Percentiles rank a stretch among this genome's conserved stretches.
phyloP scores from a whole-genome alignment of 2,113 vertebrate species.

The Acrocephalus kingi region DNA sequence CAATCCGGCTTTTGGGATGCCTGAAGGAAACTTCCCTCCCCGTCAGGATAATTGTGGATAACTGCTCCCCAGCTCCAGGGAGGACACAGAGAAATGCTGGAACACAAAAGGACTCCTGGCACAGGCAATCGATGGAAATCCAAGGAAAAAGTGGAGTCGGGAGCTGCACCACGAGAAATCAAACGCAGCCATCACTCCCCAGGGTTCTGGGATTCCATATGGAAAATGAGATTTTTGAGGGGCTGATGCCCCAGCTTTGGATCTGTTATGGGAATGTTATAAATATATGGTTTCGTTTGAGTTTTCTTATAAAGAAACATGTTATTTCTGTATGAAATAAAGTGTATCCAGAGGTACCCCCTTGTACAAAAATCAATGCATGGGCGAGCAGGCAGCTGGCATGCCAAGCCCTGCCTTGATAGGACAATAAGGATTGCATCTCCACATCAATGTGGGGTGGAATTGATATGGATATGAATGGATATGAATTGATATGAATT shows the following conservation, averaged over 20 bases:
- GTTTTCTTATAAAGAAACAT: too few relatives aligned
- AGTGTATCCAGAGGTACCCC: too few relatives aligned
- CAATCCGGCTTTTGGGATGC: not conserved
- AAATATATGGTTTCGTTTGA: too few relatives aligned
- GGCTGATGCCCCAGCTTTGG: accelerated
- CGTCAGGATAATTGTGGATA: not conserved
- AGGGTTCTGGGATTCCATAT: not conserved
- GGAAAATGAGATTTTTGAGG: not conserved
- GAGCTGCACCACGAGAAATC: not conserved
- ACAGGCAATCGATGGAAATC: not conserved
- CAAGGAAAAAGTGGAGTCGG: not conserved
- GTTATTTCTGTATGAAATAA: too few relatives aligned
- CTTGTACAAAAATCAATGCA: too few relatives aligned
- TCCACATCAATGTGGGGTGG: too few relatives aligned
- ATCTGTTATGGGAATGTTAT: not conserved
- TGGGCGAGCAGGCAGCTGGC: too few relatives aligned
- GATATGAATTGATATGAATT: too few relatives aligned
- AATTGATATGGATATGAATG: too few relatives aligned
- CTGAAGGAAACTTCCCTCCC: not conserved
- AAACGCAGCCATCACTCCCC: not conserved
- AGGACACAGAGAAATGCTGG: not conserved
- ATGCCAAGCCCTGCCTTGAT: too few relatives aligned
- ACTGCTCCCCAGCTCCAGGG: not conserved
- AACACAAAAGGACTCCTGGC: not conserved
- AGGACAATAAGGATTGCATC: too few relatives aligned